Evolutionary conservation across 2,888 invertebrate genomes (phyloP).

Genomic region (Nomada flava): DNA sequence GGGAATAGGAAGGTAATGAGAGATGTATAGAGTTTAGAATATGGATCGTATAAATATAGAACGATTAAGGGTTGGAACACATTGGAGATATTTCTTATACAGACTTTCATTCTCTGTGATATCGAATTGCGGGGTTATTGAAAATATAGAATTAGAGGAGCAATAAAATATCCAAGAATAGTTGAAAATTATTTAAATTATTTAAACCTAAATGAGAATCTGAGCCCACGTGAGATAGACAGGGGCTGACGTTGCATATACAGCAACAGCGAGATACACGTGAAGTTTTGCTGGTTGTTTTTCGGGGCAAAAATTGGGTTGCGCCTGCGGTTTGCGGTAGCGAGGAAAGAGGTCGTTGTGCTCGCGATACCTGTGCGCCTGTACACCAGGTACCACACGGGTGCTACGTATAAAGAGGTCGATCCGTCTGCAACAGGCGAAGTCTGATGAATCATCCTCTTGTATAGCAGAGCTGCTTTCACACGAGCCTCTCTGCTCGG

Average conservation of each 20-base stretch:
- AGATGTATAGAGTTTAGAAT: too few relatives aligned
- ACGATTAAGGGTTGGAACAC: too few relatives aligned
- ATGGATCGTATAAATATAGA: too few relatives aligned
- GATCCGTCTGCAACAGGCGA: constrained; percentile 64
- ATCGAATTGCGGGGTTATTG: too few relatives aligned
- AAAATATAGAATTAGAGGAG: too few relatives aligned
- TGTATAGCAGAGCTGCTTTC: constrained; percentile 42
- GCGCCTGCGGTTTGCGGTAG: constrained; percentile 72
- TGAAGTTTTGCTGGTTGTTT: constrained; percentile 41
- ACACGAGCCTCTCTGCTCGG: constrained; percentile 1
- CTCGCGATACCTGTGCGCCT: constrained; percentile 34
- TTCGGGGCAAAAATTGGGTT: constrained; percentile 61
- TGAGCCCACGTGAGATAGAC: too few relatives aligned
- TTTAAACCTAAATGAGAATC: too few relatives aligned
- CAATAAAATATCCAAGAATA: too few relatives aligned
- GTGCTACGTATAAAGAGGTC: constrained; percentile 59
- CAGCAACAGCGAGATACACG: neutral
- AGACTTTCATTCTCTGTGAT: too few relatives aligned
- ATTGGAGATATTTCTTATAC: too few relatives aligned
- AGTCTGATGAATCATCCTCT: constrained; percentile 71
- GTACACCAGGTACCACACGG: constrained; percentile 16
- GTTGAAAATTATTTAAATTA: too few relatives aligned
- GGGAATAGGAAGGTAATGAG: too few relatives aligned
- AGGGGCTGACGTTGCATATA: neutral
- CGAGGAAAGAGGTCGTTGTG: constrained; percentile 52